A percentile compares a stretch with the other conserved stretches of the same genome.
Conservation (phyloP, 2,888 invertebrate genomes). For the Deilephila elpenor region DNA sequence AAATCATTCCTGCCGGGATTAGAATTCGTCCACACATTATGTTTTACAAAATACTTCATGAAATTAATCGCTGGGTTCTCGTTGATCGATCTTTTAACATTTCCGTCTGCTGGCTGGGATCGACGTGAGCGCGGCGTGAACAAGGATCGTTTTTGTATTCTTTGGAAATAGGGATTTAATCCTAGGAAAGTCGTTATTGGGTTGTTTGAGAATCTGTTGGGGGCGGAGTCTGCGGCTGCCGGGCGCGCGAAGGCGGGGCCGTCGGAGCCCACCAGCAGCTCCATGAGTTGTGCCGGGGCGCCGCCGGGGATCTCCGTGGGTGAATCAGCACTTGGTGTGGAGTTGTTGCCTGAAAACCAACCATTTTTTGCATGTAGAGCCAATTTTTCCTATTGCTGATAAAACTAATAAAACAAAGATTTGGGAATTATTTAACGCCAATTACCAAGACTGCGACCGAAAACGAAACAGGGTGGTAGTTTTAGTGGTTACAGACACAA, state of each 20-base stretch:
- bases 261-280: constrained; percentile 2
- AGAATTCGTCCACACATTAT: constrained; percentile 65
- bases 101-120: constrained; percentile 33
- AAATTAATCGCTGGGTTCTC: constrained; percentile 54
- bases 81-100: constrained; percentile 49
- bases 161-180: background rate
- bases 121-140: background rate
- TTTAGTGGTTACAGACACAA: too few relatives aligned
- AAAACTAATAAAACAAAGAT: background rate
- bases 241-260: background rate
- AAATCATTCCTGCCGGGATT: constrained; percentile 45
- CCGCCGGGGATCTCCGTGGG: background rate
- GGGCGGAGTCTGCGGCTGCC: background rate
- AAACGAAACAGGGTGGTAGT: too few relatives aligned
- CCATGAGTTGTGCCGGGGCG: background rate
- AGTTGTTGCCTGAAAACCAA: background rate
- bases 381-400: background rate
- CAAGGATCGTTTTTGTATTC: constrained; percentile 3
- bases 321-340: background rate
- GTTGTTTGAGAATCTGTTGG: background rate
- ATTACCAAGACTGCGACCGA: too few relatives aligned
- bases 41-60: constrained; percentile 66
- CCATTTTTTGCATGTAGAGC: background rate
- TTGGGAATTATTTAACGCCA: too few relatives aligned
- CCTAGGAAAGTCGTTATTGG: background rate